A percentile compares a stretch with the other conserved stretches of the same genome.
Conservation (phyloP, 2,113 vertebrate species). For the Psammodynastes pulverulentus region DNA sequence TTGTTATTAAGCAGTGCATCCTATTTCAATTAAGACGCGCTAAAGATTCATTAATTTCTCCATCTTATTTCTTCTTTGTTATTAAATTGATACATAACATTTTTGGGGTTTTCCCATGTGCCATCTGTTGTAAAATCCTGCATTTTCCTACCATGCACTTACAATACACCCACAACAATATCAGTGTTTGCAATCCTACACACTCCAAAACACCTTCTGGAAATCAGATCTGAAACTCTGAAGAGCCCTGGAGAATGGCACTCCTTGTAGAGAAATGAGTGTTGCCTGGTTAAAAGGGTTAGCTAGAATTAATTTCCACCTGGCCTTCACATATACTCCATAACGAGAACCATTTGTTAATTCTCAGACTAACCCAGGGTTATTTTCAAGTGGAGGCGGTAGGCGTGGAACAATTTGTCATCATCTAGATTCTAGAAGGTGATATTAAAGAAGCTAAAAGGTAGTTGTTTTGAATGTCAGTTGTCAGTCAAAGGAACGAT, state of each 20-base stretch:
- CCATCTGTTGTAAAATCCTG: neutral
- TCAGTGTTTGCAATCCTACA: neutral
- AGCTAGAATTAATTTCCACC: neutral
- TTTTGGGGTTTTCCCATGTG: neutral
- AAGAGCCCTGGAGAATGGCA: neutral
- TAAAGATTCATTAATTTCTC: neutral
- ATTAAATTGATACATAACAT: neutral
- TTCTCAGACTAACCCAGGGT: neutral
- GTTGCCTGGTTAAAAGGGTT: neutral
- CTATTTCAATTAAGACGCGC: neutral
- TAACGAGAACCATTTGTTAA: neutral
- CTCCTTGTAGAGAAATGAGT: neutral
- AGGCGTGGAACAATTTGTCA: neutral
- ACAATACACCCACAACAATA: neutral
- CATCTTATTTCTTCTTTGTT: neutral
- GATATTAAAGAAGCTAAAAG: neutral
- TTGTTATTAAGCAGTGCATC: neutral
- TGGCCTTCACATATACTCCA: neutral
- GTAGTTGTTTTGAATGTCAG: neutral
- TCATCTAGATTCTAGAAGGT: neutral
- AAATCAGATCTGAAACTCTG: neutral
- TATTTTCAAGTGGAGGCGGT: neutral
- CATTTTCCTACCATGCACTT: neutral
- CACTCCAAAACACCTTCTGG: neutral
- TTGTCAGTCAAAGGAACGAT: neutral